These are phyloP conservation scores for Ganaspis brasiliensis DNA, from an alignment of 2,888 invertebrate genomes.

Conservation along the genomic window DNA sequence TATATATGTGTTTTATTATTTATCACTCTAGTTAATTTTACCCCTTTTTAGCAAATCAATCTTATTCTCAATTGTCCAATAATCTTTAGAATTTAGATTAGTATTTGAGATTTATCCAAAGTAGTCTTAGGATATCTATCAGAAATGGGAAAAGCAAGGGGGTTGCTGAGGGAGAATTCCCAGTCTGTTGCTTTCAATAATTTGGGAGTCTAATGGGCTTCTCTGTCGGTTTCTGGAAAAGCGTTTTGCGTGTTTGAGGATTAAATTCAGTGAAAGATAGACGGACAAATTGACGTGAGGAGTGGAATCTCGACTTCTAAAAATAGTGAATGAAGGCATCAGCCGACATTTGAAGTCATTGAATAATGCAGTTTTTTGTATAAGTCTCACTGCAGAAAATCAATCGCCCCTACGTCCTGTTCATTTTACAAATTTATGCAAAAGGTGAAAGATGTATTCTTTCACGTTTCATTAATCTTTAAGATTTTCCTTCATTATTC, in stretches of 20 bases:
- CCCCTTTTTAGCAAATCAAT: neutral
- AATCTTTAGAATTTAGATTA: slow-evolving; percentile 10
- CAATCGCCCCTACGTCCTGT: slow-evolving; percentile 68
- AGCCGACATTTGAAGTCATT: slow-evolving; percentile 64
- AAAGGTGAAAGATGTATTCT: neutral
- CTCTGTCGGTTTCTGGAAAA: slow-evolving; percentile 47
- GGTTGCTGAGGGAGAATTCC: slow-evolving; percentile 50
- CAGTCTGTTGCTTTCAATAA: slow-evolving; percentile 77
- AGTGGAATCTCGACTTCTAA: slow-evolving; percentile 61
- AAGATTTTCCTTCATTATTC: neutral
- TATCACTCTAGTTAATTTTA: too few species aligned
- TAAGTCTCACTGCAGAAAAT: slow-evolving; percentile 70
- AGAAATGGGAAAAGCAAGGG: slow-evolving; percentile 36
- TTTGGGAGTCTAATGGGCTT: slow-evolving; percentile 78
- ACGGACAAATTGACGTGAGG: slow-evolving; percentile 72
- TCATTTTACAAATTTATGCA: slow-evolving; percentile 54
- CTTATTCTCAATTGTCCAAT: slow-evolving; percentile 4
- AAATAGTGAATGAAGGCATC: slow-evolving; percentile 55
- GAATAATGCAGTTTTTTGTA: slow-evolving; percentile 76
- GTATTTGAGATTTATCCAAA: slow-evolving; percentile 26
- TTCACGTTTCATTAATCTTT: neutral
- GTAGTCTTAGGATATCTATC: slow-evolving; percentile 49
- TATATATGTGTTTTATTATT: too few species aligned
- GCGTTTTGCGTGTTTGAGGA: slow-evolving; percentile 49
- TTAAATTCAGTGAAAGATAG: slow-evolving; percentile 4